These are phyloP conservation scores for Cabera pusaria DNA, from an alignment of 2,888 invertebrate species.

Conservation along the genomic window DNA sequence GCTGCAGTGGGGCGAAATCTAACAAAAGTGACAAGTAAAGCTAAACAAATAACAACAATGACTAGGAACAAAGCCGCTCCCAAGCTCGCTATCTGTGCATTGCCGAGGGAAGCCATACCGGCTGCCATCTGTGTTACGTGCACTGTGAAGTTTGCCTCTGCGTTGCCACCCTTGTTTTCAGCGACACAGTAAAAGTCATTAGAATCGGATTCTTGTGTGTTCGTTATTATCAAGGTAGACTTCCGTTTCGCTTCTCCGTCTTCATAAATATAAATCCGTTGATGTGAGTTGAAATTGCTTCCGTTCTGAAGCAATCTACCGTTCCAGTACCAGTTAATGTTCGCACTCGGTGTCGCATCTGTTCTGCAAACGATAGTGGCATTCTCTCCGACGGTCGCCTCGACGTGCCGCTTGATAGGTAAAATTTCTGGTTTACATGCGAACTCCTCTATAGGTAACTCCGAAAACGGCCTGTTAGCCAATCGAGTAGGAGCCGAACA, in stretches of 20 bases:
- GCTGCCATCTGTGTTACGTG: slow-evolving; percentile 90
- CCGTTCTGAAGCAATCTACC: slow-evolving; percentile 90
- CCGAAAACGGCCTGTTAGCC: slow-evolving; percentile 88
- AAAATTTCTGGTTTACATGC: slow-evolving; percentile 93
- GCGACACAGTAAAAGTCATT: slow-evolving; percentile 95
- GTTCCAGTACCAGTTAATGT: slow-evolving; percentile 94
- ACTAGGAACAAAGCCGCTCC: slow-evolving; percentile 92
- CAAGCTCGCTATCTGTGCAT: slow-evolving; percentile 93
- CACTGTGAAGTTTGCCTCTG: slow-evolving; percentile 94
- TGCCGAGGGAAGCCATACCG: slow-evolving; percentile 91
- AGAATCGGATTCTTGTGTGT: slow-evolving; percentile 92
- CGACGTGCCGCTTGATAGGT: slow-evolving; percentile 89
- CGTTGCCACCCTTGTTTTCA: slow-evolving; percentile 93
- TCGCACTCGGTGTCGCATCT: slow-evolving; percentile 91
- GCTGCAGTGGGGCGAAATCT: slow-evolving; percentile 88
- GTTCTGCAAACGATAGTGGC: slow-evolving; percentile 92
- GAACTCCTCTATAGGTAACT: slow-evolving; percentile 91
- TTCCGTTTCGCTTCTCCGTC: slow-evolving; percentile 90
- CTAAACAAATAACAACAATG: slow-evolving; percentile 88
- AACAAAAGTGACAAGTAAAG: slow-evolving; percentile 88
- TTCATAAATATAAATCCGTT: slow-evolving; percentile 89
- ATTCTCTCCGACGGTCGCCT: slow-evolving; percentile 92
- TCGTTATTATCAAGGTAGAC: slow-evolving; percentile 90
- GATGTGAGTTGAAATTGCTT: slow-evolving; percentile 90
- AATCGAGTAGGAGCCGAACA: slow-evolving; percentile 89